Percentiles rank a stretch among this genome's conserved stretches.
Conservation (phyloP, 2,113 vertebrate genomes). For the Globicephala melas region DNA sequence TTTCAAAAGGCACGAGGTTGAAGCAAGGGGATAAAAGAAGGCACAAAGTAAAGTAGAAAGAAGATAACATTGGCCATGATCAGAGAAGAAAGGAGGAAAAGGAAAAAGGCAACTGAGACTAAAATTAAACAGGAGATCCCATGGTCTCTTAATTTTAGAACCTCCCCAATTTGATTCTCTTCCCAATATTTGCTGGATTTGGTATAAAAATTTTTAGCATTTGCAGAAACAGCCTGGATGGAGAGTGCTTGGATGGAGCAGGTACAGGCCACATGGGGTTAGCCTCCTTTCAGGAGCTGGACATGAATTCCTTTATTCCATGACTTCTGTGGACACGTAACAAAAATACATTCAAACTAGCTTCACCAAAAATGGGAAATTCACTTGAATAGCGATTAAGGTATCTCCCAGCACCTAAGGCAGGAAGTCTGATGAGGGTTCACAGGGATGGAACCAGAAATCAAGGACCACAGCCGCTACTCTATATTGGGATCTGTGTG, state of each 20-base stretch:
- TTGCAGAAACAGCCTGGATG: not conserved
- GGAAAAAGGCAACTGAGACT: not conserved
- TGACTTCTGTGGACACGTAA: not conserved
- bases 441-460: not conserved
- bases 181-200: not conserved
- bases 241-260: not conserved
- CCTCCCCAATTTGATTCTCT: constrained; percentile 16
- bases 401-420: not conserved
- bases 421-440: not conserved
- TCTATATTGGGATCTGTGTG: not conserved
- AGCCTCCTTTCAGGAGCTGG: not conserved
- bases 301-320: not conserved
- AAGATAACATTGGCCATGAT: not conserved
- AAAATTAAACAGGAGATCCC: not conserved
- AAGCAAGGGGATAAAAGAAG: not conserved
- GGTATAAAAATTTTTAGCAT: not conserved
- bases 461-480: not conserved
- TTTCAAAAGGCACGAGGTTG: not conserved
- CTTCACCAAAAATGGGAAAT: not conserved
- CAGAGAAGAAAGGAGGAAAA: not conserved
- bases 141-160: not conserved
- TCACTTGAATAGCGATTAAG: not conserved
- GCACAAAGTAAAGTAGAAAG: not conserved
- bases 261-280: not conserved
- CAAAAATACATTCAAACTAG: not conserved